Conservation (phyloP, 2,797 vertebrate genomes). For the Acridotheres tristis region DNA sequence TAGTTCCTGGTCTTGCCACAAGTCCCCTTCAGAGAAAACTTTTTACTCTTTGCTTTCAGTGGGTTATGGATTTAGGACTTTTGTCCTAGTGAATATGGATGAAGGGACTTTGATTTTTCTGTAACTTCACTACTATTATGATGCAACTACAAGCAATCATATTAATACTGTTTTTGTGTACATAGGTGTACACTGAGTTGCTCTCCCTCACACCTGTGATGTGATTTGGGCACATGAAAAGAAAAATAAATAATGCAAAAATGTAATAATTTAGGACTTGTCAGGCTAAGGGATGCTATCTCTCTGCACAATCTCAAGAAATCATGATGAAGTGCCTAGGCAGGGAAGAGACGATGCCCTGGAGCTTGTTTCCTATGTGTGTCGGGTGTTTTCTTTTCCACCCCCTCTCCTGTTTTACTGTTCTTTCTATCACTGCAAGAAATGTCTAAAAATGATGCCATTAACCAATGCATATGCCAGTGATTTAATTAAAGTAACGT, state of each 20-base stretch:
- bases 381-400: background rate
- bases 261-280: slow-evolving; percentile 7
- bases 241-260: background rate
- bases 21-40: background rate
- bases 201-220: background rate
- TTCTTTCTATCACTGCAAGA: slow-evolving; percentile 22
- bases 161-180: background rate
- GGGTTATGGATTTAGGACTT: background rate
- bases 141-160: background rate
- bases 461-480: slow-evolving; percentile 29
- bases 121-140: background rate
- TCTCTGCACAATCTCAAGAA: background rate
- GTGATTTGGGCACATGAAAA: background rate
- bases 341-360: background rate
- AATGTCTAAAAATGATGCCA: slow-evolving; percentile 37
- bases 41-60: background rate
- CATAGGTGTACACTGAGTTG: background rate
- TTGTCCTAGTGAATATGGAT: background rate
- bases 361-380: background rate
- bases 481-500: slow-evolving; percentile 64
- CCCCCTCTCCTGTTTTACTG: background rate
- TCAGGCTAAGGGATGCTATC: background rate
- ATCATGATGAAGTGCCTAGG: background rate
- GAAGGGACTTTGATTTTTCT: background rate
- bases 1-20: background rate